Base-by-base conservation (phyloP, 2,797 vertebrate species). In the Sebastes paucispinis region DNA sequence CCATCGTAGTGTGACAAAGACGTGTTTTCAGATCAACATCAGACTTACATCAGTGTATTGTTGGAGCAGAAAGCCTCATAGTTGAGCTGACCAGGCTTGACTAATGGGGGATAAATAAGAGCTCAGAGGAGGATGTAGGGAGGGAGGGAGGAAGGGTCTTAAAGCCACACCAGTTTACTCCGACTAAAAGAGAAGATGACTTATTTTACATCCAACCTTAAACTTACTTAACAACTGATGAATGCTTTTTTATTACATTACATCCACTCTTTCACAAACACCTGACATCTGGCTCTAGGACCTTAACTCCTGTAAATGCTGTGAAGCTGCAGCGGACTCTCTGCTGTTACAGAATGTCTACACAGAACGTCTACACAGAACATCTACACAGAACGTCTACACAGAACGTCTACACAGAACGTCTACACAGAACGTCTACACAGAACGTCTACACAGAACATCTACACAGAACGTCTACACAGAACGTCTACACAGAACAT, bases 91-190 rank as follows among this genome's bases (percentile, higher is more conserved):
- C 31, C 80, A 83, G 79, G 52, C 89, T 66, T 90, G 89, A 91
- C 91, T 92, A 91, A 93, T 89, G 74, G 55, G 83, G 75, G 72
- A 87, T 79, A 89, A 91, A 88, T 83, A 78, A 65, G 74, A 81
- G 83, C 82, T 82, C 54, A 64, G 78, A 57, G 52, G 65, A 77
- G 76, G 60, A 47, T 47, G 43, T 59, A 59, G 81, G 63, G 67
- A 68, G 24, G 70, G 31, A 76, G 77, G 62, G 69, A 76, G 75
- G 62, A 69, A 47, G 80, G 64, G 29, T 79, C 62, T 52, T 43
- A 75, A 54, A 89, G 58, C 79, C 65, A 73, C 77, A 72, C 18
- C 13, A 50, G 62, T 64, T 80, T 8, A 52, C 24, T 75, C 14
- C 29, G 5, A 39, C 36, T 39, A 12, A 39, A 4, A 13, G 39